phyloP scores from a whole-genome alignment of 2,797 vertebrate species.

The Holocentrus rufus region DNA sequence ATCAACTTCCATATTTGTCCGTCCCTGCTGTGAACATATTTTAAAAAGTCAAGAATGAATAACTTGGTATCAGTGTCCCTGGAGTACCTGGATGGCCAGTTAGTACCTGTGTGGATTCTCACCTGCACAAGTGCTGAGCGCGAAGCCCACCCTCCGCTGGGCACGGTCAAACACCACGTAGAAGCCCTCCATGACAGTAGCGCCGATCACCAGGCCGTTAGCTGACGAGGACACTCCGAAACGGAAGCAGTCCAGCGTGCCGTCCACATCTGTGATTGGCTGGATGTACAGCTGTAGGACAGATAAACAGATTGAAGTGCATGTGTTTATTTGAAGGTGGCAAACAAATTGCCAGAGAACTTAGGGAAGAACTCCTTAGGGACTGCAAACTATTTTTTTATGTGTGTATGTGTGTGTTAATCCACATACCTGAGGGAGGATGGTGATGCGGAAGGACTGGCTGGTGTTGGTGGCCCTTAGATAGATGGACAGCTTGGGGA shows the following conservation, averaged over 20 bases:
- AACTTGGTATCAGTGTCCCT: not conserved
- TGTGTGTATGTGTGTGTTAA: slow-evolving; percentile 6
- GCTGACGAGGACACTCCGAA: slow-evolving; percentile 92
- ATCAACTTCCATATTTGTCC: too few relatives aligned
- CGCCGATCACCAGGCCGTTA: slow-evolving; percentile 92
- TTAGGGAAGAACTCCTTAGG: too few relatives aligned
- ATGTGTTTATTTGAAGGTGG: not conserved
- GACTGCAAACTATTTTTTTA: not conserved
- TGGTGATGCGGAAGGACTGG: slow-evolving; percentile 91
- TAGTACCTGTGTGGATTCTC: slow-evolving; percentile 39
- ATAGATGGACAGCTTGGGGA: slow-evolving; percentile 96
- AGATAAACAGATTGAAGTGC: not conserved
- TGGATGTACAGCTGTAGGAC: slow-evolving; percentile 92
- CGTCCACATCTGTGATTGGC: slow-evolving; percentile 85
- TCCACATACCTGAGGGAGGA: slow-evolving; percentile 91
- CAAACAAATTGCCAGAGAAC: not conserved
- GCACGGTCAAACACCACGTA: slow-evolving; percentile 93
- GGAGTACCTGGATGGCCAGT: not conserved
- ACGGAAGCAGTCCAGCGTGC: slow-evolving; percentile 89
- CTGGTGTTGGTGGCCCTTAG: slow-evolving; percentile 91
- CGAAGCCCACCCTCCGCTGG: slow-evolving; percentile 90
- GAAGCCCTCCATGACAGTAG: slow-evolving; percentile 98
- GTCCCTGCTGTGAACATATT: too few relatives aligned
- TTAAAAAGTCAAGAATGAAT: too few relatives aligned
- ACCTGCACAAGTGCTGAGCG: slow-evolving; percentile 93